A percentile compares a stretch with the other conserved stretches of the same genome.
Evolutionary conservation across 2,113 vertebrate genomes (phyloP).

Genomic region (Microtus ochrogaster): DNA sequence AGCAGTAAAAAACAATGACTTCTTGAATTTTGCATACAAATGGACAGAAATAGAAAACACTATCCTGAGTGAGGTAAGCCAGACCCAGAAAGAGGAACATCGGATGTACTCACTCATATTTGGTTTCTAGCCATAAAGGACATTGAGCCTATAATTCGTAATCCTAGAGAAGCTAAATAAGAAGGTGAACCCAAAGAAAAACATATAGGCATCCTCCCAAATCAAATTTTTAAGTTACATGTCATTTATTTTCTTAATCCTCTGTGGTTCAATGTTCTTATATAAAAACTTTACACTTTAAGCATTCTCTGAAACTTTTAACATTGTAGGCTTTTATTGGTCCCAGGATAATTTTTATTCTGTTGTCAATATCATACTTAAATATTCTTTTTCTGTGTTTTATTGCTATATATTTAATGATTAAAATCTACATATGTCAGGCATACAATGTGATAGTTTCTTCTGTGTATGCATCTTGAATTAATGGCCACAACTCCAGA

Average conservation of each 20-base stretch:
- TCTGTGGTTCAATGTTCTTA: not conserved
- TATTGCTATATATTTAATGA: not conserved
- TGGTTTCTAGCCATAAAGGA: too few species aligned
- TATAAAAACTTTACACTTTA: conserved; percentile 21
- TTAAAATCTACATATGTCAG: not conserved
- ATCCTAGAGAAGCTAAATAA: too few species aligned
- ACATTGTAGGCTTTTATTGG: not conserved
- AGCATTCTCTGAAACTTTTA: conserved; percentile 13
- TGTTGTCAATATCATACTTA: not conserved
- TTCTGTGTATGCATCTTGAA: not conserved
- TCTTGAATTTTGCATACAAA: too few species aligned
- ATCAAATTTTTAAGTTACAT: not conserved
- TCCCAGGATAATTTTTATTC: not conserved
- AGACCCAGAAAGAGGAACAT: too few species aligned
- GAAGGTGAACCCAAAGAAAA: too few species aligned
- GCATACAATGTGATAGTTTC: not conserved
- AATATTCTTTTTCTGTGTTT: not conserved
- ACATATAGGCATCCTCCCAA: too few species aligned
- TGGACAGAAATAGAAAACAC: too few species aligned
- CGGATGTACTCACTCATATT: too few species aligned
- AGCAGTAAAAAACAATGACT: too few species aligned
- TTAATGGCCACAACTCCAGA: not conserved
- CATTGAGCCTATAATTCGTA: too few species aligned
- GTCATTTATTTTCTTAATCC: not conserved
- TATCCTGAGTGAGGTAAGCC: too few species aligned